Evolutionary conservation across 2,797 vertebrate species (phyloP).

Genomic region (Chelmon rostratus): DNA sequence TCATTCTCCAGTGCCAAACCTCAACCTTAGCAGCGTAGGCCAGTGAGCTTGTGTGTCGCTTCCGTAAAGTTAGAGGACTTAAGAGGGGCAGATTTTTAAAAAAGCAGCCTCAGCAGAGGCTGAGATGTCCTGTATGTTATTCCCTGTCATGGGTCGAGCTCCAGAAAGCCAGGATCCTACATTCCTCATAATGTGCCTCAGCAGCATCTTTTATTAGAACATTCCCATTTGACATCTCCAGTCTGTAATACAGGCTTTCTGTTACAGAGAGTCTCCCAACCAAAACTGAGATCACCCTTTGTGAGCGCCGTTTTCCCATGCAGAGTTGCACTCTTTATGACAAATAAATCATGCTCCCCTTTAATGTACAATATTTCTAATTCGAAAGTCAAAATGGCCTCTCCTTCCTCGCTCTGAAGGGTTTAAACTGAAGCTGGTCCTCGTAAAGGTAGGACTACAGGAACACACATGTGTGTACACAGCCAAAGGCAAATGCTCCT

Average conservation of each 20-base stretch:
- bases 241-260: not conserved
- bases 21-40: not conserved
- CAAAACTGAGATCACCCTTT: not conserved
- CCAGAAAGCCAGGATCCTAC: not conserved
- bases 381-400: not conserved
- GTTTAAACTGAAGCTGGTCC: not conserved
- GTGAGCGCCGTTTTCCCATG: not conserved
- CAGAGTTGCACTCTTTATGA: not conserved
- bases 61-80: not conserved
- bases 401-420: not conserved
- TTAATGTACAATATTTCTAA: not conserved
- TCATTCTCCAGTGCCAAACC: not conserved
- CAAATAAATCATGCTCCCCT: not conserved
- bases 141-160: not conserved
- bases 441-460: constrained; percentile 8
- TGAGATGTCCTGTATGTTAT: not conserved
- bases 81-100: not conserved
- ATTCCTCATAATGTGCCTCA: not conserved
- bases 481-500: constrained; percentile 20
- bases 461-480: constrained; percentile 5
- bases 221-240: not conserved
- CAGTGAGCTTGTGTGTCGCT: not conserved
- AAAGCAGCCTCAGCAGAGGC: not conserved
- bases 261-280: not conserved
- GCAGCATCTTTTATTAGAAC: not conserved